Conservation (phyloP, 35 echinoderm and acorn worm genomes). For the Eucidaris tribuloides region DNA sequence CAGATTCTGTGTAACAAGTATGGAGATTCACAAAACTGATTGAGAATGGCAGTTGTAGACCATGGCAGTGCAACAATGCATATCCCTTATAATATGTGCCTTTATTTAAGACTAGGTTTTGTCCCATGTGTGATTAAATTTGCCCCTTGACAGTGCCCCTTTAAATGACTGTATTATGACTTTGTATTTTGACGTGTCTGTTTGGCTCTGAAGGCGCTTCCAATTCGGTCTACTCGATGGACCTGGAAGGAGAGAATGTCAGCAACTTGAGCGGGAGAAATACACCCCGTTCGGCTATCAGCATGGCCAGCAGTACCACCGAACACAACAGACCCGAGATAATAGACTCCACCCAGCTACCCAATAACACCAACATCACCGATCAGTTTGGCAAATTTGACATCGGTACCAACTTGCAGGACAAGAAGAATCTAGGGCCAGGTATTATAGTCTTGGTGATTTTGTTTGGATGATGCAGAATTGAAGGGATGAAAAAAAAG, state of each 20-base stretch:
- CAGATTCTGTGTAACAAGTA: too few species aligned
- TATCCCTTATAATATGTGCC: too few species aligned
- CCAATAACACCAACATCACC: slow-evolving; percentile 91
- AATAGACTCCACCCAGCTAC: slow-evolving; percentile 83
- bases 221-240: slow-evolving; percentile 92
- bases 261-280: slow-evolving; percentile 90
- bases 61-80: too few species aligned
- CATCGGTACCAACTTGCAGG: slow-evolving; percentile 73
- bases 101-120: too few species aligned
- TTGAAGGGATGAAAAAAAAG: not conserved
- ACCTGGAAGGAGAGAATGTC: slow-evolving; percentile 72
- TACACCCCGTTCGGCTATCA: slow-evolving; percentile 83
- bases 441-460: slow-evolving; percentile 22
- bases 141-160: too few species aligned
- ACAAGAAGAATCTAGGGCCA: slow-evolving; percentile 58
- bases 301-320: slow-evolving; percentile 82
- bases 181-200: too few species aligned
- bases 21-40: too few species aligned
- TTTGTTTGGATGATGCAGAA: not conserved
- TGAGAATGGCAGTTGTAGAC: too few species aligned
- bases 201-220: too few species aligned
- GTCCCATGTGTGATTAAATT: too few species aligned
- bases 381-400: slow-evolving; percentile 99
- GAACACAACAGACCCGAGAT: slow-evolving; percentile 76
- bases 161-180: too few species aligned